Base-by-base conservation (phyloP, 2,888 invertebrate genomes). In the Drosophila mulleri region DNA sequence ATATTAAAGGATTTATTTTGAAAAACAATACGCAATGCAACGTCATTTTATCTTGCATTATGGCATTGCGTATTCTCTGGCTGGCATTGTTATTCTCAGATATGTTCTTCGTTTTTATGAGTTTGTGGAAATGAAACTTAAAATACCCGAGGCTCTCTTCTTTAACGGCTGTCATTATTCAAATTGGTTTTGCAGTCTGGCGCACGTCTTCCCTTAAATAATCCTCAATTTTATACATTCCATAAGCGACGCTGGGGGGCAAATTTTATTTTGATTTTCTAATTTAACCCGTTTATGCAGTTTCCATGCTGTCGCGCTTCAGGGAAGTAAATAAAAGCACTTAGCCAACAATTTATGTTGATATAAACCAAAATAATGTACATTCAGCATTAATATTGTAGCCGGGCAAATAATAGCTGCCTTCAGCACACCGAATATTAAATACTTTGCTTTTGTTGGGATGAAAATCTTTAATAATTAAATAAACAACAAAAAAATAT, bases 161-260 rank as follows among this genome's bases (percentile, higher is more conserved):
- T 75, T 77, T 75, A 79, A 58, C 64, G 67, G 52, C 48, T 59
- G 67, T 56, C 80, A 67, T 77, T 77, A 64, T 58, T 44, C 29
- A 74, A 65, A 53, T 70, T 70, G 70, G 35, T n/a, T 23, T 41
- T 64, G 29, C 64, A 41, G 42, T 54, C 59, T 35, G 53, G 45
- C 53, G 53, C 20, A 45, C 29, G 48, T 35, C 47, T 26, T 35
- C 42, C 16, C 47, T 70, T 5, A 60, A 53, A 60, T 58, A 39
- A 56, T 45, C 48, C 42, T 42, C 56, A 74, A 62, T 59, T 61
- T 50, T 41, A 67, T 59, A 44, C 59, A 48, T 47, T 47, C 37
- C 47, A 47, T 23, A 50, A 37, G 59, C 41, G 37, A 29, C 41
- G 7, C 35, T 1, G 14, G 42, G 23, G 44, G 53, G 9, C 8